Evolutionary conservation across 2,888 invertebrate genomes (phyloP).

Genomic region (Gasteruption jaculator): DNA sequence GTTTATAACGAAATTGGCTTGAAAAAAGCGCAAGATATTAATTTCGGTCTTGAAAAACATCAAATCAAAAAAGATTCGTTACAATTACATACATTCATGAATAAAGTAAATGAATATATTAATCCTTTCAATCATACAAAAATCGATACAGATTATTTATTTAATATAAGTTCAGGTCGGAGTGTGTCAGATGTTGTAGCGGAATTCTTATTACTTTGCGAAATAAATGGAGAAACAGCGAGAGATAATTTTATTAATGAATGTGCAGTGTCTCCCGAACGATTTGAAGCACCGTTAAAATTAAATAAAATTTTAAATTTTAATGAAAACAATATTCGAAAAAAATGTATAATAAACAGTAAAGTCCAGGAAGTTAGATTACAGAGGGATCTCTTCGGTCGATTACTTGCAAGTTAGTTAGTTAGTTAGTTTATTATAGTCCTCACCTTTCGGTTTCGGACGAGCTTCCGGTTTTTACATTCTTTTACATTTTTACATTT

Average conservation of each 20-base stretch:
- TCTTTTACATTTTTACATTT: too few relatives aligned
- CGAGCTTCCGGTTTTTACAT: too few relatives aligned
- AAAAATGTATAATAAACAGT: constrained; percentile 22
- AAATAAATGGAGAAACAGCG: constrained; percentile 21
- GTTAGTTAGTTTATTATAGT: too few relatives aligned
- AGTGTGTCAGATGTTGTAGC: neutral
- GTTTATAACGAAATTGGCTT: constrained; percentile 15
- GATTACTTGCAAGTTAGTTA: constrained; percentile 30
- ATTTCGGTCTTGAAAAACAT: constrained; percentile 13
- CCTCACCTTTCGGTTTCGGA: too few relatives aligned
- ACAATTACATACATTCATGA: constrained; percentile 11
- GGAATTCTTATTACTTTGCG: constrained; percentile 1
- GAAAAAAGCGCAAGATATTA: constrained; percentile 15
- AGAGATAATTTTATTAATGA: constrained; percentile 30
- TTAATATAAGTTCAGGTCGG: neutral
- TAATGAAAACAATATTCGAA: constrained; percentile 18
- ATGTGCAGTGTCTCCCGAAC: constrained; percentile 23
- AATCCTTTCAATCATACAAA: constrained; percentile 10
- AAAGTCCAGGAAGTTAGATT: constrained; percentile 31
- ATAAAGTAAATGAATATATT: neutral
- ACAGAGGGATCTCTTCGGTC: constrained; percentile 34
- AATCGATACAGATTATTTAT: neutral
- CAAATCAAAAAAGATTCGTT: constrained; percentile 6
- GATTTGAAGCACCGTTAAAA: constrained; percentile 31
- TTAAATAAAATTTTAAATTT: constrained; percentile 28